These are phyloP conservation scores for Gerosis bhagava DNA, from an alignment of 2,888 invertebrate species.

Conservation along the genomic window DNA sequence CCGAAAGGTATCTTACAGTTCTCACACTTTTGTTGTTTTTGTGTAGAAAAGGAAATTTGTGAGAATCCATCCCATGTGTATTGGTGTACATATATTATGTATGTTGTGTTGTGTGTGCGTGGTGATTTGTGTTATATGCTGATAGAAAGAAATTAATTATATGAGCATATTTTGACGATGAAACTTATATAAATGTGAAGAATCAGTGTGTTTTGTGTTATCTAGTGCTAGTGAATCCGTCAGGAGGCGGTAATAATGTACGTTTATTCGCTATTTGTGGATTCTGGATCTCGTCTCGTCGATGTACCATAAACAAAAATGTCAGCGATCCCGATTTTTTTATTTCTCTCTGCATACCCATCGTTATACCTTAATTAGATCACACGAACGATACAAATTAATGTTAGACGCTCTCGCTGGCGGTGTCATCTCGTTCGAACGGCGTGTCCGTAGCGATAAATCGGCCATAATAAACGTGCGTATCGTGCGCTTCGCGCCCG, in stretches of 20 bases:
- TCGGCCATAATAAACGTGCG: constrained; percentile 78
- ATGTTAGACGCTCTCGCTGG: constrained; percentile 69
- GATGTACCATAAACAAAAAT: constrained; percentile 83
- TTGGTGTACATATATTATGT: constrained; percentile 58
- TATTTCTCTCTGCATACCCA: constrained; percentile 79
- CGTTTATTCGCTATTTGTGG: constrained; percentile 80
- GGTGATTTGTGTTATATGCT: constrained; percentile 82
- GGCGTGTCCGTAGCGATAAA: constrained; percentile 64
- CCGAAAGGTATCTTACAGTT: constrained; percentile 43
- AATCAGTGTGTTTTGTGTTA: constrained; percentile 75
- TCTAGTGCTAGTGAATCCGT: constrained; percentile 79
- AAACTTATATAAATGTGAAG: constrained; percentile 77
- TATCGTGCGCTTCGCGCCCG: constrained; percentile 73
- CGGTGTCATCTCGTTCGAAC: constrained; percentile 49
- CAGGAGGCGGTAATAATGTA: constrained; percentile 81
- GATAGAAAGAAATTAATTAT: constrained; percentile 79
- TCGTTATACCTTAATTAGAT: constrained; percentile 77
- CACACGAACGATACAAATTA: constrained; percentile 78
- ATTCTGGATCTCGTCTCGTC: constrained; percentile 75
- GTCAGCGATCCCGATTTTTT: constrained; percentile 83
- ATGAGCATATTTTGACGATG: constrained; percentile 74
- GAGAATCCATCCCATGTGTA: constrained; percentile 55
- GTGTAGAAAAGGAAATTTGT: constrained; percentile 47
- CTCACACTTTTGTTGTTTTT: constrained; percentile 48
- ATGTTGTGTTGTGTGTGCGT: constrained; percentile 82